Evolutionary conservation across 2,797 vertebrate species (phyloP), one percentile per base, ranked within the genome.

Genomic region (Gallinago solitaria): DNA sequence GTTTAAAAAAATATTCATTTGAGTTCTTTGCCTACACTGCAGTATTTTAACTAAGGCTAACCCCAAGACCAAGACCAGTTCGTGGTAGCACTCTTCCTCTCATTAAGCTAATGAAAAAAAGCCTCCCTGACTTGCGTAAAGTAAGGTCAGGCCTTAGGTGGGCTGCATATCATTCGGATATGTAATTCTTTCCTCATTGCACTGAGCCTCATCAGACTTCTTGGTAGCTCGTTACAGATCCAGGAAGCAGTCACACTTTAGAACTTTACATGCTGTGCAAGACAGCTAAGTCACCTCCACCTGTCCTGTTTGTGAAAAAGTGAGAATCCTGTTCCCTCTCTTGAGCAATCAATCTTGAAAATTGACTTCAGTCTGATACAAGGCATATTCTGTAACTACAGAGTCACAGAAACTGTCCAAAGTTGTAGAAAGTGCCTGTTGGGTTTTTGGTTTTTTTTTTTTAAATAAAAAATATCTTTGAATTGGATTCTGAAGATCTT

Each of bases 161-260:
- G 35, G 16, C 48, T 64, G 41, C 25, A 14, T 33, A 33, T 23
- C 30, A 47, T 18, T 59, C 30, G 67, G 48, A 43, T 12, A 30
- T 5, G 1, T 9, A 71, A 63, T 80, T 27, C 24, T 80, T 43
- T 77, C 24, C 33, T 69, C 7, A 4, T 0, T 48, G 16, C 16
- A 13, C 20, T 27, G 30, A 63, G n/a, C 11, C 43, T 70, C 27
- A 67, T n/a, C 27, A 87, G 35, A 51, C 8, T 41, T 68, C 32
- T 9, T 17, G 60, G 39, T 1, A 71, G 56, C 25, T 83, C 23
- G 2, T 75, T 68, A 28, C 19, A 69, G 32, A 32, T 9, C 28
- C 24, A 12, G 45, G 32, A 9, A 75, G 4, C 11, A 30, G 9
- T 41, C 35, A 25, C 1, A 0, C 10, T 54, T 10, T 6, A 30